phyloP scores from a whole-genome alignment of 2,888 invertebrate species.

The Rhodophaea formosa region DNA sequence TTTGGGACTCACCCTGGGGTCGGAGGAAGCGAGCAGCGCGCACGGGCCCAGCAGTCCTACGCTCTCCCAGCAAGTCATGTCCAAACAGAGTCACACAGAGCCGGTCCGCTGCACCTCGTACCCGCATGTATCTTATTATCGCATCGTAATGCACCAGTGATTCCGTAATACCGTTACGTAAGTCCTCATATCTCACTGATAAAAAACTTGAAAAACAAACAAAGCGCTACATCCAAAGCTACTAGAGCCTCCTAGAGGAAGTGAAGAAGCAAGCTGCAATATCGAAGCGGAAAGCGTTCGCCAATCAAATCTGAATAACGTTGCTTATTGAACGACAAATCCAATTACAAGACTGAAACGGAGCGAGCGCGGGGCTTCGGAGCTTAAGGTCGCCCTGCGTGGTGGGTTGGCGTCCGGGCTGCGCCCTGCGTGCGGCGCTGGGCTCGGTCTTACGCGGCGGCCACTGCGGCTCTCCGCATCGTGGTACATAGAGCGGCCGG shows the following conservation, averaged over 20 bases:
- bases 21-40: slow-evolving; percentile 74
- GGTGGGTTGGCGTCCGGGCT: slow-evolving; percentile 53
- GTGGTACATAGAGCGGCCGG: slow-evolving; percentile 44
- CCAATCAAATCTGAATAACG: slow-evolving; percentile 73
- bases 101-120: slow-evolving; percentile 43
- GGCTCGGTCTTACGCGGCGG: slow-evolving; percentile 55
- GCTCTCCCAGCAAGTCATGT: slow-evolving; percentile 80
- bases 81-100: slow-evolving; percentile 44
- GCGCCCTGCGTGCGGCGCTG: slow-evolving; percentile 66
- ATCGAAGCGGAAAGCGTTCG: slow-evolving; percentile 74
- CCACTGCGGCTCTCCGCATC: slow-evolving; percentile 69
- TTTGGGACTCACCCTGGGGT: slow-evolving; percentile 70
- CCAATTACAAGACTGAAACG: slow-evolving; percentile 80
- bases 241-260: slow-evolving; percentile 52
- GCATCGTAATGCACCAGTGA: slow-evolving; percentile 61
- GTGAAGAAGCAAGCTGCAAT: slow-evolving; percentile 70
- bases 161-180: slow-evolving; percentile 65
- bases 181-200: slow-evolving; percentile 48
- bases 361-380: slow-evolving; percentile 75
- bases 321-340: slow-evolving; percentile 76
- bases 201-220: slow-evolving; percentile 51
- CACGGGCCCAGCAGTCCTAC: slow-evolving; percentile 78
- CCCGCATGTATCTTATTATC: slow-evolving; percentile 50
- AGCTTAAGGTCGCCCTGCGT: slow-evolving; percentile 68
- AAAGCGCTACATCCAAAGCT: slow-evolving; percentile 71